Conservation (phyloP, 2,113 vertebrate genomes). For the Urocolius indicus region DNA sequence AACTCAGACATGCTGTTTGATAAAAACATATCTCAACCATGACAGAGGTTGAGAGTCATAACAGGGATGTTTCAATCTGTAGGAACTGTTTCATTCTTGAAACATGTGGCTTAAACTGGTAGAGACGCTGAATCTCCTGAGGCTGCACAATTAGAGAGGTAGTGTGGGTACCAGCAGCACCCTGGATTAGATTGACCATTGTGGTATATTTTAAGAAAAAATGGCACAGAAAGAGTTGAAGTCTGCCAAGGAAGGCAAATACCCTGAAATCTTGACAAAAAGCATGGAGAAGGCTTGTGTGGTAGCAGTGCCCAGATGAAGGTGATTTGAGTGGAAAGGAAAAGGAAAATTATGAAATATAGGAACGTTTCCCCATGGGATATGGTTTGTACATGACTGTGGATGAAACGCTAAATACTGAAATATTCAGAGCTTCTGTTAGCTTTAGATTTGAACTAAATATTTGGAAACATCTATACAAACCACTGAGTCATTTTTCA, state of each 20-base stretch:
- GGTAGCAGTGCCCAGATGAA: neutral
- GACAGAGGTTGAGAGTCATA: neutral
- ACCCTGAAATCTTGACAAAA: neutral
- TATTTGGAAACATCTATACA: neutral
- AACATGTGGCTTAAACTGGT: neutral
- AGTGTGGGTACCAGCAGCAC: neutral
- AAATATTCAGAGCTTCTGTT: neutral
- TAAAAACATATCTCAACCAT: neutral
- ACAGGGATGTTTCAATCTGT: neutral
- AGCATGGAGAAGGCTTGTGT: neutral
- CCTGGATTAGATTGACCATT: neutral
- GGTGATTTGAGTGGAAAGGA: neutral
- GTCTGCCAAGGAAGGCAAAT: neutral
- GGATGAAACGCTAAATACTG: neutral
- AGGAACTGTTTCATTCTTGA: neutral
- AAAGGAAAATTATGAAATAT: neutral
- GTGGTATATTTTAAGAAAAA: neutral
- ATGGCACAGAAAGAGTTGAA: neutral
- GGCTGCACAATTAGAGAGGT: neutral
- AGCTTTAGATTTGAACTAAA: neutral
- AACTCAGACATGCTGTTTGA: neutral
- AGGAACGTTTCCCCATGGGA: neutral
- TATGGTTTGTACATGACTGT: neutral
- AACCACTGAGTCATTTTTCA: neutral
- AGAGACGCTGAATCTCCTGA: neutral